phyloP scores from a whole-genome alignment of 2,113 vertebrate species.

The Notarius quadriscutis region DNA sequence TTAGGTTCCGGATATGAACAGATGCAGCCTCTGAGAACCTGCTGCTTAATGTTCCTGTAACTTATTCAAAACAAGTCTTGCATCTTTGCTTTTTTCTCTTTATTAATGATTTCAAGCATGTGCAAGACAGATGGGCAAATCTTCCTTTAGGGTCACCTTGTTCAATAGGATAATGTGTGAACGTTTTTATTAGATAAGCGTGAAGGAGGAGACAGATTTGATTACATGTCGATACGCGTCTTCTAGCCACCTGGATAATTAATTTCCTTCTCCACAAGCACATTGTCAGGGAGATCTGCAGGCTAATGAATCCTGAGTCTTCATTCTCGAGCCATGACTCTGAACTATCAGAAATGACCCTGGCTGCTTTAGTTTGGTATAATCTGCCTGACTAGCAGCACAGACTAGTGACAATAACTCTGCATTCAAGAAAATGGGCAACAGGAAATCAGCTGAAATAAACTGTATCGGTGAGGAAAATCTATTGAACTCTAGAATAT shows the following conservation, averaged over 20 bases:
- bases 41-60: neutral
- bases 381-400: conserved; percentile 4
- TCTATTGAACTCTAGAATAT: neutral
- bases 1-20: neutral
- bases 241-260: conserved; percentile 46
- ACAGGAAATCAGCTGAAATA: neutral
- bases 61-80: neutral
- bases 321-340: conserved; percentile 17
- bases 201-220: conserved; percentile 50
- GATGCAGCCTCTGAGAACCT: neutral
- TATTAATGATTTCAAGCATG: conserved; percentile 3
- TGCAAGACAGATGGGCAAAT: conserved; percentile 2
- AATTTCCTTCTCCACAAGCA: conserved; percentile 48
- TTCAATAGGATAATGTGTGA: conserved; percentile 49
- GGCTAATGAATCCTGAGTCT: conserved; percentile 50
- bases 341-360: conserved; percentile 20
- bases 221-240: conserved; percentile 48
- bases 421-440: neutral
- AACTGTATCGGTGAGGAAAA: neutral
- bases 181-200: conserved; percentile 53
- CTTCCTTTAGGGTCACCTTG: conserved; percentile 54
- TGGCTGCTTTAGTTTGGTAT: neutral
- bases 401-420: neutral
- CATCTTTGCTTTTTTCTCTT: neutral
- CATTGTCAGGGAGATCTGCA: conserved; percentile 42